Conservation (phyloP, 23 tunicate genomes). For the Halocynthia aurantium region DNA sequence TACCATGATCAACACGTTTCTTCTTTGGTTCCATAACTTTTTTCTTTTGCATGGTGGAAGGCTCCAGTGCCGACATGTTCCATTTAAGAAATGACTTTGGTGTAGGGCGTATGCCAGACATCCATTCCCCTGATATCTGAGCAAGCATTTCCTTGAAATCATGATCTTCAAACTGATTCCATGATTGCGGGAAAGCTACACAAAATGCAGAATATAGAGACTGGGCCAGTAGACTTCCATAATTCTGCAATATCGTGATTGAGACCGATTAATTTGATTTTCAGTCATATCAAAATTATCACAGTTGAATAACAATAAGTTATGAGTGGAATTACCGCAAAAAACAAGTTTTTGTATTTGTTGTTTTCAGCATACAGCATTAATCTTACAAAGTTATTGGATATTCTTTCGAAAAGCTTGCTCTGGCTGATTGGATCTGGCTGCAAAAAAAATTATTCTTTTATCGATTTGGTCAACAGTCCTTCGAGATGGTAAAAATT, state of each 20-base stretch:
- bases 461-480: too few relatives aligned
- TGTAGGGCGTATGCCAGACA: constrained; percentile 67
- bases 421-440: constrained; percentile 51
- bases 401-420: constrained; percentile 60
- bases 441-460: constrained; percentile 17
- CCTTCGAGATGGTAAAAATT: too few relatives aligned
- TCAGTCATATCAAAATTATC: too few relatives aligned
- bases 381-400: constrained; percentile 37
- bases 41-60: constrained; percentile 63
- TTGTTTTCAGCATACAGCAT: constrained; percentile 37
- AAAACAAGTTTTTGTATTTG: constrained; percentile 41
- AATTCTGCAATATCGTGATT: constrained; percentile 9
- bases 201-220: constrained; percentile 58
- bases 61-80: constrained; percentile 62
- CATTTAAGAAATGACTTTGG: constrained; percentile 52
- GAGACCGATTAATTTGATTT: neutral
- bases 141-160: constrained; percentile 57
- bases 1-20: constrained; percentile 15
- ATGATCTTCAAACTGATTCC: constrained; percentile 87
- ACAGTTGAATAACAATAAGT: too few relatives aligned
- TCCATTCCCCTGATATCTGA: constrained; percentile 37
- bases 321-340: constrained; percentile 19
- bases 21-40: constrained; percentile 26
- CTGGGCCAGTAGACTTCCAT: constrained; percentile 45
- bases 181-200: constrained; percentile 85